Evolutionary conservation across 2,797 vertebrate genomes (phyloP), one percentile per base, ranked within the genome.

Genomic region (Oreonectes daqikongensis): DNA sequence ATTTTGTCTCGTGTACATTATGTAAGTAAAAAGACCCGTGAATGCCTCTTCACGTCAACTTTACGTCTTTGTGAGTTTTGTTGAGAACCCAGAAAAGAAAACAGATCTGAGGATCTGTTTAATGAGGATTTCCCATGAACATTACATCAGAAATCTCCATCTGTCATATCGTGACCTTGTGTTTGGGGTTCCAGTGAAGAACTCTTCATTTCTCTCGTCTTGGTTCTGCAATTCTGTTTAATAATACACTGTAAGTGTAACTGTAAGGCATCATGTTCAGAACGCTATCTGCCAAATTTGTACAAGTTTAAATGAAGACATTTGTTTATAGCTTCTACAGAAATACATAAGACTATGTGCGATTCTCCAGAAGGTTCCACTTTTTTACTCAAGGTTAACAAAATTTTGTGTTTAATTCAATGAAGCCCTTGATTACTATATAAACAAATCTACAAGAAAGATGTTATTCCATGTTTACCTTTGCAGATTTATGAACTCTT

Each of bases 211-310:
- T 3, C 40, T 61, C 5, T 63, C 4, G 28, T 63, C 5, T 50
- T 63, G 70, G 44, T 63, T 72, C 30, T 53, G n/a, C 32, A 11
- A 26, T 5, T 60, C 11, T 72, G 18, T 72, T 60, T 60, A 32
- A 2, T 48, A 12, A 57, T 6, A 6, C 15, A 42, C 50, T 2
- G 3, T 12, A 69, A 38, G n/a, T 12, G n/a, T 12, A 69, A 38
- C 6, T 12, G n/a, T 32, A 2, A 50, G 1, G n/a, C 44, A 18
- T 46, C 15, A 20, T 0, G 10, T 53, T 53, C 50, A 53, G 10
- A 20, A 57, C 9, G 24, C 52, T 11, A 18, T 38, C 24, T 22
- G 42, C n/a, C 57, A 32, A 24, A 10, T 6, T 22, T 20, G 61
- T 50, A 18, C 46, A 72, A n/a, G 42, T 20, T 61, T 15, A 9